Conservation (phyloP, 2,113 vertebrate species). For the Pleuronectes platessa region DNA sequence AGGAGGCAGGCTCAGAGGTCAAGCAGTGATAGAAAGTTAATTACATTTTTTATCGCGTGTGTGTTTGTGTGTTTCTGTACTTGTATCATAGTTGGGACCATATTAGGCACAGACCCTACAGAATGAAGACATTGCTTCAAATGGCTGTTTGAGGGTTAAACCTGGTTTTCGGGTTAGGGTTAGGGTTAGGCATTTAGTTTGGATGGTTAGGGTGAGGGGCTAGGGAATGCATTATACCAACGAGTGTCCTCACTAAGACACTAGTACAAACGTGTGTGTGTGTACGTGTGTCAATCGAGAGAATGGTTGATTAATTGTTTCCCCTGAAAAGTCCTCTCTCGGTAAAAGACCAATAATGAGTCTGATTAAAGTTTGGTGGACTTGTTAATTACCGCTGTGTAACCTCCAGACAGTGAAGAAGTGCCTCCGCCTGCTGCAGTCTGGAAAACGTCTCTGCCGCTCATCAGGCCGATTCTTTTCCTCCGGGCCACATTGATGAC, state of each 20-base stretch:
- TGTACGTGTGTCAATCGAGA: slow-evolving; percentile 28
- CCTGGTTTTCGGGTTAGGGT: too few relatives aligned
- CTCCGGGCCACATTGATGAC: slow-evolving; percentile 27
- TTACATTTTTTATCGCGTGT: slow-evolving; percentile 19
- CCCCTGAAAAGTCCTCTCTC: slow-evolving; percentile 46
- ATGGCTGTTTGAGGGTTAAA: too few relatives aligned
- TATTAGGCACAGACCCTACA: too few relatives aligned
- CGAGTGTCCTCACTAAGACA: too few relatives aligned
- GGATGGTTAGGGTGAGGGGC: too few relatives aligned
- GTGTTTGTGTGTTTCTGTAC: background rate
- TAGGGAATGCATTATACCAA: too few relatives aligned
- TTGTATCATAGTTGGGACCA: background rate
- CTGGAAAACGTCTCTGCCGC: slow-evolving; percentile 40
- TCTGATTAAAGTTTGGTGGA: slow-evolving; percentile 64
- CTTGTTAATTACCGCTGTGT: slow-evolving; percentile 64
- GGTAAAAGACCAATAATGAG: slow-evolving; percentile 68
- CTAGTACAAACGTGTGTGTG: background rate
- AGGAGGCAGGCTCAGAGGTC: slow-evolving; percentile 14
- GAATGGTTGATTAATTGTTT: slow-evolving; percentile 67
- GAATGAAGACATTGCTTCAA: too few relatives aligned
- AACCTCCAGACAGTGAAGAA: slow-evolving; percentile 55
- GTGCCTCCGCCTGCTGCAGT: slow-evolving; percentile 20
- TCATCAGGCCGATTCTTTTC: slow-evolving; percentile 24
- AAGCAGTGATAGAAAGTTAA: slow-evolving; percentile 20
- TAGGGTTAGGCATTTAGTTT: too few relatives aligned